Evolutionary conservation across 2,797 vertebrate genomes (phyloP).

Genomic region (Anguilla megastoma): DNA sequence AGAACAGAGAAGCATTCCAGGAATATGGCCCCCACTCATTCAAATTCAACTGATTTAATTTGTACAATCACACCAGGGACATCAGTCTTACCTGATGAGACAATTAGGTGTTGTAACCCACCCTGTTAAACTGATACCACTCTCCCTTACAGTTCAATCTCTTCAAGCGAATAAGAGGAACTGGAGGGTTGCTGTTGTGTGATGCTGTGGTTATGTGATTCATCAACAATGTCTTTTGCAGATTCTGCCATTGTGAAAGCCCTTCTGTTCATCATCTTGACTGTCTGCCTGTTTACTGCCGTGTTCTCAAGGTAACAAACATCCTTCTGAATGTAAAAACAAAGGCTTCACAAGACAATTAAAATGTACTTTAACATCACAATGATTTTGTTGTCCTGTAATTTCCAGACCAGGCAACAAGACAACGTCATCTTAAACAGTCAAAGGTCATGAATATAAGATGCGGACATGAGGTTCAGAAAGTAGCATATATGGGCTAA

Average conservation of each 20-base stretch:
- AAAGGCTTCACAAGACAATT: not conserved
- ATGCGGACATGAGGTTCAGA: not conserved
- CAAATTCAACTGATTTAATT: not conserved
- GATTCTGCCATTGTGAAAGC: constrained; percentile 58
- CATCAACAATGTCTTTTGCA: constrained; percentile 51
- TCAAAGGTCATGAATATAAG: not conserved
- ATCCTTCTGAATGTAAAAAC: not conserved
- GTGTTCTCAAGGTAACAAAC: constrained; percentile 64
- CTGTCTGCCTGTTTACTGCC: constrained; percentile 59
- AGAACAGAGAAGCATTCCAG: not conserved
- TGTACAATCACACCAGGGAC: not conserved
- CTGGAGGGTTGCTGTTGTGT: not conserved
- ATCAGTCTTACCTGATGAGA: not conserved
- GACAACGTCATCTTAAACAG: not conserved
- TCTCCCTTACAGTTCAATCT: not conserved
- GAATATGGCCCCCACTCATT: not conserved
- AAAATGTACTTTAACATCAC: not conserved
- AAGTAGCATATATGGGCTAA: not conserved
- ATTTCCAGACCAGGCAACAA: not conserved
- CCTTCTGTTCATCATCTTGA: constrained; percentile 64
- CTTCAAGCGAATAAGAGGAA: not conserved
- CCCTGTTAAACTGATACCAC: not conserved
- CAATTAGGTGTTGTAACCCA: too few species aligned
- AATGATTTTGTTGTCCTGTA: not conserved
- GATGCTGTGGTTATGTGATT: not conserved